These are phyloP conservation scores for Epizoanthus rinbou DNA, from an alignment of 92 coral and sea anemone genomes.

Conservation along the genomic window DNA sequence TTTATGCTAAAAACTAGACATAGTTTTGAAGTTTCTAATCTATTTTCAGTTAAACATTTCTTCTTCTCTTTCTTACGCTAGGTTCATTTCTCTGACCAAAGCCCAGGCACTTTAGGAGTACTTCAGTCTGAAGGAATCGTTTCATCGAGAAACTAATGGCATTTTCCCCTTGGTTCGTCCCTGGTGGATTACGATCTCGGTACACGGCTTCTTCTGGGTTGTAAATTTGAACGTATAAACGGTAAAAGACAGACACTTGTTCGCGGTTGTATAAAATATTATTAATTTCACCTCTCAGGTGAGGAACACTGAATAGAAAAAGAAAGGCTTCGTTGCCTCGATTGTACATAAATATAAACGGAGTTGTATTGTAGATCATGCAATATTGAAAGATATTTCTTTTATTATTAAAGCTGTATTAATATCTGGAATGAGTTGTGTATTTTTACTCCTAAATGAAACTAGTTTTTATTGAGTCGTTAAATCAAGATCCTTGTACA, in stretches of 20 bases:
- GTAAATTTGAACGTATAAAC: neutral
- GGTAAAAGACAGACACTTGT: neutral
- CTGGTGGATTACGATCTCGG: neutral
- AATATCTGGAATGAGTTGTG: neutral
- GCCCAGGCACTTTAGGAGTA: slow-evolving; percentile 64
- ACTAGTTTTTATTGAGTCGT: neutral
- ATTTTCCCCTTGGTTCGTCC: neutral
- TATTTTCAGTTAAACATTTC: neutral
- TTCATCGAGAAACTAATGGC: slow-evolving; percentile 54
- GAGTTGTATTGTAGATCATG: slow-evolving; percentile 41
- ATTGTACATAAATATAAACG: slow-evolving; percentile 30
- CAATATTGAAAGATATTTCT: slow-evolving; percentile 20
- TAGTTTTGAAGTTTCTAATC: neutral
- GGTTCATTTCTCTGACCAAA: slow-evolving; percentile 94
- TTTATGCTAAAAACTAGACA: neutral
- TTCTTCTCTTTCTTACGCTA: slow-evolving; percentile 41
- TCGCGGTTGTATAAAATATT: slow-evolving; percentile 3
- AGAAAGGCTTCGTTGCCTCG: neutral
- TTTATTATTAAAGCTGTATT: slow-evolving; percentile 36
- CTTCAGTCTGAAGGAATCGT: slow-evolving; percentile 75
- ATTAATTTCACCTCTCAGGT: slow-evolving; percentile 14
- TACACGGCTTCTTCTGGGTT: slow-evolving; percentile 5
- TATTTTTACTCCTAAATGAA: neutral
- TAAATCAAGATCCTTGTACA: too few relatives aligned
- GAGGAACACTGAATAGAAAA: neutral